Percentiles rank a stretch among this genome's conserved stretches.
Conservation (phyloP, 2,797 vertebrate species). For the Hephaestus fuliginosus region DNA sequence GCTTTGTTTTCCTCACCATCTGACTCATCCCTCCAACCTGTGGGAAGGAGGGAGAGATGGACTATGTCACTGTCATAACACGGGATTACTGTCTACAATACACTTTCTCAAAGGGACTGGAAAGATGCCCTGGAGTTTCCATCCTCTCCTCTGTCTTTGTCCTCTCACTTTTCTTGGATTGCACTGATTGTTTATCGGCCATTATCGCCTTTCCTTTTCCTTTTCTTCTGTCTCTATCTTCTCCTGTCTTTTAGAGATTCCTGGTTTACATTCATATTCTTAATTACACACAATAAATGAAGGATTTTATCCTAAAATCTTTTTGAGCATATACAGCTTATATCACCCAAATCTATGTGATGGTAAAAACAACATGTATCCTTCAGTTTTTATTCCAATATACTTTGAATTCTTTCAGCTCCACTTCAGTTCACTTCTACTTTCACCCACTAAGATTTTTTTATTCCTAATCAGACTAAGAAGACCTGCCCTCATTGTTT, state of each 20-base stretch:
- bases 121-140: constrained; percentile 64
- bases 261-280: constrained; percentile 26
- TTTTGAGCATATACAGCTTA: not conserved
- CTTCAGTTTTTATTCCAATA: not conserved
- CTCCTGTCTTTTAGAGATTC: constrained; percentile 3
- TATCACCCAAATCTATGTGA: not conserved
- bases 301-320: not conserved
- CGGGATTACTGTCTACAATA: constrained; percentile 69
- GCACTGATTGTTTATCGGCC: constrained; percentile 47
- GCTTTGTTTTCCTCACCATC: constrained; percentile 71
- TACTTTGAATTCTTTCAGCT: not conserved
- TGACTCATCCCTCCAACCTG: constrained; percentile 81
- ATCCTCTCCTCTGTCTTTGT: constrained; percentile 52
- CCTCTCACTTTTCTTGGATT: constrained; percentile 62
- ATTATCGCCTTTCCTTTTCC: constrained; percentile 36
- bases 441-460: not conserved
- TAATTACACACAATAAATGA: not conserved
- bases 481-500: constrained; percentile 9
- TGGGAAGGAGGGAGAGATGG: constrained; percentile 71
- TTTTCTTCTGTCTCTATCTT: constrained; percentile 20
- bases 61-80: constrained; percentile 79
- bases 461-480: not conserved
- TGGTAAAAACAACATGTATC: not conserved
- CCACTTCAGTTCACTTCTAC: not conserved
- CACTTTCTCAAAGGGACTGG: constrained; percentile 66